Conservation (phyloP, 2,797 vertebrate genomes). For the Sebastes vulpes region DNA sequence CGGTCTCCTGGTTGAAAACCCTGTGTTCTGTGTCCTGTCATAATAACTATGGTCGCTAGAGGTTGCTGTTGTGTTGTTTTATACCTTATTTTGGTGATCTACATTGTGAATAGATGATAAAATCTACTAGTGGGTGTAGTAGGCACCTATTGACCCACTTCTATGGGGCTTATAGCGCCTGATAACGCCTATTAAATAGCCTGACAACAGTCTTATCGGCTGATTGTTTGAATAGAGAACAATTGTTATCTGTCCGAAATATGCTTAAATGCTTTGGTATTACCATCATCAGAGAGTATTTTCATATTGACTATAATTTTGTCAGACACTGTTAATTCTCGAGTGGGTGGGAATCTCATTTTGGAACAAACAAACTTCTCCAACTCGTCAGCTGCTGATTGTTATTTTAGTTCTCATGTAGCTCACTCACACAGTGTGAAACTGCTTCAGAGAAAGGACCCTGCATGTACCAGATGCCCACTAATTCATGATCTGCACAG, state of each 20-base stretch:
- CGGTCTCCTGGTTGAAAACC: neutral
- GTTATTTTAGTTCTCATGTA: constrained; percentile 24
- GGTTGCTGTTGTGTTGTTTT: neutral
- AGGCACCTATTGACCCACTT: neutral
- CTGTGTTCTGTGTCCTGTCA: too few species aligned
- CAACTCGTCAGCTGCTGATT: constrained; percentile 27
- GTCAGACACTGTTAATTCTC: neutral
- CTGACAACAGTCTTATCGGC: neutral
- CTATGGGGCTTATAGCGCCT: neutral
- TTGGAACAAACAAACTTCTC: constrained; percentile 25
- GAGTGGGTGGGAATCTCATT: constrained; percentile 24
- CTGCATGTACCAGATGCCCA: constrained; percentile 29
- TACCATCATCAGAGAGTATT: neutral
- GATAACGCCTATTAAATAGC: neutral
- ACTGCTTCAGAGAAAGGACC: neutral
- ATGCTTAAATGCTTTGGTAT: neutral
- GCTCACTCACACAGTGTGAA: constrained; percentile 5
- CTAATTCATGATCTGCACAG: constrained; percentile 44
- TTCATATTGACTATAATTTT: constrained; percentile 11
- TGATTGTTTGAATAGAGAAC: constrained; percentile 2
- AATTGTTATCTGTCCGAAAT: neutral
- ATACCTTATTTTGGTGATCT: neutral
- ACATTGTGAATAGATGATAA: neutral
- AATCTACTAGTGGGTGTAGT: neutral
- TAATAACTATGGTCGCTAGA: neutral